Evolutionary conservation across 2,113 vertebrate genomes (phyloP).

Genomic region (Rattus rattus): DNA sequence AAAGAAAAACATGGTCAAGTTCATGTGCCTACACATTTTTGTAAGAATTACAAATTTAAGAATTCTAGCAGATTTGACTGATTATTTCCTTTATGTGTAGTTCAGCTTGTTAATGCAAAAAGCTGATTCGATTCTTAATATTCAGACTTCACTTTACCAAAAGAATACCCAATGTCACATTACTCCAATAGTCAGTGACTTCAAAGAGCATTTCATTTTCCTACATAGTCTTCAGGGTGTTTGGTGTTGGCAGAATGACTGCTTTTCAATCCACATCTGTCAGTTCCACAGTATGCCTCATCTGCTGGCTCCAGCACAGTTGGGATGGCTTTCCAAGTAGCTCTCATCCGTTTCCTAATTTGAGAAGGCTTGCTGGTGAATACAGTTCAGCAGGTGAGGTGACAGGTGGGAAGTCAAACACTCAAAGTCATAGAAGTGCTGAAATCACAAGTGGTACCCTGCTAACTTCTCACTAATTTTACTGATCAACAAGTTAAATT

Average conservation of each 20-base stretch:
- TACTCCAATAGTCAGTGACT: background rate
- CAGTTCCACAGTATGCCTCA: background rate
- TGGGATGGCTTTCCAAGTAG: background rate
- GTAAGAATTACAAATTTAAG: background rate
- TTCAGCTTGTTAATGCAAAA: background rate
- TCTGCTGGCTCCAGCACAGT: background rate
- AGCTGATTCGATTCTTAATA: background rate
- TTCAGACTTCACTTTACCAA: background rate
- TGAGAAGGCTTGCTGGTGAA: background rate
- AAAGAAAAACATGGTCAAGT: too few species aligned
- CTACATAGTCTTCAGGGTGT: background rate
- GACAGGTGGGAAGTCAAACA: background rate
- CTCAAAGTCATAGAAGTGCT: background rate
- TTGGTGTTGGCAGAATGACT: background rate
- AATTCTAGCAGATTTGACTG: background rate
- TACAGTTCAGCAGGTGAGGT: background rate
- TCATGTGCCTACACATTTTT: too few species aligned
- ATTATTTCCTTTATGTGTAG: background rate
- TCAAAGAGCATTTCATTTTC: background rate
- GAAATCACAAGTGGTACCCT: background rate
- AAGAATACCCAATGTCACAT: background rate
- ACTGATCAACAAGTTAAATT: background rate
- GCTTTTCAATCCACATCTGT: background rate
- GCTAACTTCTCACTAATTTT: background rate
- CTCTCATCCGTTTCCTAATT: background rate